Conservation (phyloP, 2,113 vertebrate genomes). For the Varanus salvator region DNA sequence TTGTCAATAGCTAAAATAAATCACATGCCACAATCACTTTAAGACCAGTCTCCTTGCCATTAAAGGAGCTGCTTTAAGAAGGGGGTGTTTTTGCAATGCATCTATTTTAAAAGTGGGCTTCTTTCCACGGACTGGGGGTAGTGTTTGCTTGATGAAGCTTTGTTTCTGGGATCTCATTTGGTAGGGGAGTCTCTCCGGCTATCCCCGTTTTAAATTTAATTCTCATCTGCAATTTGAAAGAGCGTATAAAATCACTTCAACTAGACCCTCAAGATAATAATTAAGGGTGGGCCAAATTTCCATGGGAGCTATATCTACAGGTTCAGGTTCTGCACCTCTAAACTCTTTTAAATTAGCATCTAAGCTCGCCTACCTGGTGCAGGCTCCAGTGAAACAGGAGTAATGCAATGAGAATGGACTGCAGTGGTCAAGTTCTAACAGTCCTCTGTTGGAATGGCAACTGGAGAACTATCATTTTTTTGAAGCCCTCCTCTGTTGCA, state of each 20-base stretch:
- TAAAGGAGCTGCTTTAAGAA: constrained; percentile 9
- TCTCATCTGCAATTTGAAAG: not conserved
- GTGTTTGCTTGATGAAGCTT: constrained; percentile 24
- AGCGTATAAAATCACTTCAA: not conserved
- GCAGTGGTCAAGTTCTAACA: too few relatives aligned
- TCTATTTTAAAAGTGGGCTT: constrained; percentile 26
- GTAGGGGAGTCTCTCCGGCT: not conserved
- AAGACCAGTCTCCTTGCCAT: not conserved
- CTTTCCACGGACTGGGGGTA: not conserved
- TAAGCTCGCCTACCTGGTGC: not conserved
- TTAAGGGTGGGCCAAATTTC: not conserved
- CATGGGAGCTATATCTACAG: too few relatives aligned
- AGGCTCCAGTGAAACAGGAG: not conserved
- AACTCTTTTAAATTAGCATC: not conserved
- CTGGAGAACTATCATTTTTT: too few relatives aligned
- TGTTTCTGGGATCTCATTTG: not conserved
- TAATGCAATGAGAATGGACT: not conserved
- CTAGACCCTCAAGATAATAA: not conserved
- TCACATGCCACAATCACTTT: not conserved
- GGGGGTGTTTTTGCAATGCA: not conserved
- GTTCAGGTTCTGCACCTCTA: not conserved
- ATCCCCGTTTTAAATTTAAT: not conserved
- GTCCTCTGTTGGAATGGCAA: too few relatives aligned
- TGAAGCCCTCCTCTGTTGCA: too few relatives aligned
- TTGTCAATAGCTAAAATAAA: constrained; percentile 4